Evolutionary conservation across 2,888 invertebrate species (phyloP).

Genomic region (Epinotia nisella): DNA sequence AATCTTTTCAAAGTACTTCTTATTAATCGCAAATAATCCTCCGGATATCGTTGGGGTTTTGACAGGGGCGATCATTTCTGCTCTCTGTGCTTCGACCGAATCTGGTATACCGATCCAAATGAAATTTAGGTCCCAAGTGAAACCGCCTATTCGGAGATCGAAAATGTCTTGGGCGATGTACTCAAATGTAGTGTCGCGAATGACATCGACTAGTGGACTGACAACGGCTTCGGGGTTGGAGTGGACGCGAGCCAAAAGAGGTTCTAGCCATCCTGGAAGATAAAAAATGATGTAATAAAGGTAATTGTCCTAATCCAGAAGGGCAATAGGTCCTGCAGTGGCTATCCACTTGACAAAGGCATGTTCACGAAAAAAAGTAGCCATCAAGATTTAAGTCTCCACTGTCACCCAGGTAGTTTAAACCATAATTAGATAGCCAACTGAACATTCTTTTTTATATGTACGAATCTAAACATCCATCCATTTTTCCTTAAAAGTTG

Average conservation of each 20-base stretch:
- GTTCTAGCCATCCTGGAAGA: conserved; percentile 93
- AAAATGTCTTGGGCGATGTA: conserved; percentile 91
- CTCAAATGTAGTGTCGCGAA: conserved; percentile 94
- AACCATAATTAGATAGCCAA: no score
- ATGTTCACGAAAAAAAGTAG: no score
- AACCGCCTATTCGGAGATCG: conserved; percentile 93
- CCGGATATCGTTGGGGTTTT: conserved; percentile 98
- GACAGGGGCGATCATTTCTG: conserved; percentile 92
- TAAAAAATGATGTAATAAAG: conserved; percentile 6
- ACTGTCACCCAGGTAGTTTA: no score
- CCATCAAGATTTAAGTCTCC: no score
- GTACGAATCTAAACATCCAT: no score
- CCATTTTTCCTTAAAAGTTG: no score
- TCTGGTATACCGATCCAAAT: conserved; percentile 98
- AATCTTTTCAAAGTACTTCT: conserved; percentile 93
- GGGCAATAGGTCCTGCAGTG: no score
- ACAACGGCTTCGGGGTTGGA: conserved; percentile 91
- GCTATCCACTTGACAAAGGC: no score
- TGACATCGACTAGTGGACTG: conserved; percentile 96
- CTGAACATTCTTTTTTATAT: no score
- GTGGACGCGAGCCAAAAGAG: conserved; percentile 92
- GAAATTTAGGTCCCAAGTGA: conserved; percentile 96
- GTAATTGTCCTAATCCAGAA: no score
- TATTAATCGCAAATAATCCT: conserved; percentile 97
- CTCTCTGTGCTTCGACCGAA: conserved; percentile 88